phyloP scores from a whole-genome alignment of 2,888 invertebrate species.

The Drosophila melanocephala region DNA sequence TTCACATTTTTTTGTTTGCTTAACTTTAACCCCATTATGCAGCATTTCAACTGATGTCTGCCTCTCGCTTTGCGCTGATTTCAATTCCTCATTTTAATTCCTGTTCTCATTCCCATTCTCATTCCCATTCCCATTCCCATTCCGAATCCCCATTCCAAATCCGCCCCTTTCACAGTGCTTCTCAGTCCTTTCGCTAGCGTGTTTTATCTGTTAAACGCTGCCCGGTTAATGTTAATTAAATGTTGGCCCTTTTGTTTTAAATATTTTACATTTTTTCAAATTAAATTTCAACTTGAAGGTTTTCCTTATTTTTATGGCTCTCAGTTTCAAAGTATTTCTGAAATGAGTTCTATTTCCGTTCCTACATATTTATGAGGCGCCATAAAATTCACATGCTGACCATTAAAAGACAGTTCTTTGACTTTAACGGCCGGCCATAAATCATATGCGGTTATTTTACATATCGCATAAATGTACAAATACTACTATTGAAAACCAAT shows the following conservation, averaged over 20 bases:
- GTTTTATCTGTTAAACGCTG: slow-evolving; percentile 23
- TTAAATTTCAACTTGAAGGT: slow-evolving; percentile 33
- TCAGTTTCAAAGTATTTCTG: slow-evolving; percentile 25
- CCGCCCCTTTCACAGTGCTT: slow-evolving; percentile 1
- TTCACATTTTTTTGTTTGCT: slow-evolving; percentile 37
- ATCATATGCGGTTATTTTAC: slow-evolving; percentile 52
- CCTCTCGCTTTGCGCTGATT: slow-evolving; percentile 50
- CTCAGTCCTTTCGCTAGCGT: slow-evolving; percentile 31
- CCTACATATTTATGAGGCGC: slow-evolving; percentile 60
- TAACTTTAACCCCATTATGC: slow-evolving; percentile 73
- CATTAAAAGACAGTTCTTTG: slow-evolving; percentile 36
- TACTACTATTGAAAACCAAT: slow-evolving; percentile 46
- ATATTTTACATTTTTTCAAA: slow-evolving; percentile 12
- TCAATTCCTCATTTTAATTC: slow-evolving; percentile 48
- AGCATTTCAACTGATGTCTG: slow-evolving; percentile 40
- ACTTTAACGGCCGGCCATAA: slow-evolving; percentile 52
- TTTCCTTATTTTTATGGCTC: slow-evolving; percentile 24
- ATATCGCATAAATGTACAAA: slow-evolving; percentile 40
- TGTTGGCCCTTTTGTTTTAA: slow-evolving; percentile 15
- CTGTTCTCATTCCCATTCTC: slow-evolving; percentile 22
- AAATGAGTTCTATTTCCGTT: slow-evolving; percentile 77
- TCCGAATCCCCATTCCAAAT: slow-evolving; percentile 4
- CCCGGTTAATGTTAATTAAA: slow-evolving; percentile 56
- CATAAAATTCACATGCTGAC: slow-evolving; percentile 47
- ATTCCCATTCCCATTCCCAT: not conserved